These are phyloP conservation scores for Myoxocephalus aenaeus DNA, from an alignment of 2,797 vertebrate genomes.

Conservation along the genomic window DNA sequence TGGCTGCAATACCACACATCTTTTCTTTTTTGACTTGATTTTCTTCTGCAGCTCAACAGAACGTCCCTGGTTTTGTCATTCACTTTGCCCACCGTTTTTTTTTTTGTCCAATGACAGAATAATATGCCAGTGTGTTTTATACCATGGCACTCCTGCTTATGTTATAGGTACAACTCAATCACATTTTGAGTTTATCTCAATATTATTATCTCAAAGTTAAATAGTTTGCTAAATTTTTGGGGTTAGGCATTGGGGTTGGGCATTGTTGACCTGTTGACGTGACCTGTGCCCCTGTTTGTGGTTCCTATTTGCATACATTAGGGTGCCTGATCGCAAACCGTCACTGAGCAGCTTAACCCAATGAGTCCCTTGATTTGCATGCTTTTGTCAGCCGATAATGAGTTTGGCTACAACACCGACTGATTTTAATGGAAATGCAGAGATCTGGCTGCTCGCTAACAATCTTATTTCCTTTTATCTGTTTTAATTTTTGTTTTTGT, in stretches of 20 bases:
- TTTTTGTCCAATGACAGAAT: slow-evolving; percentile 35
- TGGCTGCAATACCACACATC: slow-evolving; percentile 69
- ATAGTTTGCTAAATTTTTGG: slow-evolving; percentile 15
- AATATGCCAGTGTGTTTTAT: slow-evolving; percentile 36
- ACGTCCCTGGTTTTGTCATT: slow-evolving; percentile 66
- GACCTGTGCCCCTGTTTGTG: slow-evolving; percentile 78
- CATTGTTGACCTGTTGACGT: slow-evolving; percentile 67
- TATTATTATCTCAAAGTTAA: not conserved
- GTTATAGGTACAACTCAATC: slow-evolving; percentile 18
- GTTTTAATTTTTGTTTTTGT: slow-evolving; percentile 62
- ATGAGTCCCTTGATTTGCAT: slow-evolving; percentile 84
- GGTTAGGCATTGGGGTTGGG: slow-evolving; percentile 5
- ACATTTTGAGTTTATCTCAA: slow-evolving; percentile 16
- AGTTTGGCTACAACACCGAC: slow-evolving; percentile 84
- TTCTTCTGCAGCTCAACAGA: slow-evolving; percentile 65
- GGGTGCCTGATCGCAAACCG: slow-evolving; percentile 74
- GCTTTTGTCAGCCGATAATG: slow-evolving; percentile 82
- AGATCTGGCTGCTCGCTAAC: slow-evolving; percentile 91
- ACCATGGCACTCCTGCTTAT: slow-evolving; percentile 8
- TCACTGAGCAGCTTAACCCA: slow-evolving; percentile 81
- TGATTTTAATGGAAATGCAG: slow-evolving; percentile 84
- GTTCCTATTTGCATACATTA: slow-evolving; percentile 84
- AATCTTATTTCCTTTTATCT: slow-evolving; percentile 90
- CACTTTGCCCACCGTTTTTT: slow-evolving; percentile 35
- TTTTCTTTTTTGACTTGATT: slow-evolving; percentile 73